These are phyloP conservation scores for Pilophorus perplexus DNA, from an alignment of 2,888 invertebrate species.

Conservation along the genomic window DNA sequence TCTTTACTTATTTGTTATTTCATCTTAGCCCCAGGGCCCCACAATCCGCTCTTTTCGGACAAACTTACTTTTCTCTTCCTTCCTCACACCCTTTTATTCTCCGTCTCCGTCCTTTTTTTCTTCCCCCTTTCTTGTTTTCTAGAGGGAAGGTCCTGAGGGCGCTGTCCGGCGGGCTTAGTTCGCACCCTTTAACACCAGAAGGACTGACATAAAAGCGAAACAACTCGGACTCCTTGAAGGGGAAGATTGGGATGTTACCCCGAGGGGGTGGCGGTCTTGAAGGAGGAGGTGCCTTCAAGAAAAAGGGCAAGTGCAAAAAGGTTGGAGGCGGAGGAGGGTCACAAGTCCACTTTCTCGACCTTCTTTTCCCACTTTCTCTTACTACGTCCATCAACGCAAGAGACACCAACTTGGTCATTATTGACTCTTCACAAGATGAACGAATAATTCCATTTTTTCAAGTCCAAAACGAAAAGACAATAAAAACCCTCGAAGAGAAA, in stretches of 20 bases:
- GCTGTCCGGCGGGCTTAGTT: constrained; percentile 31
- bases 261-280: constrained; percentile 10
- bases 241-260: constrained; percentile 37
- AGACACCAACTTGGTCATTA: constrained; percentile 29
- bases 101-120: neutral
- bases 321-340: neutral
- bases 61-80: constrained; percentile 24
- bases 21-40: constrained; percentile 44
- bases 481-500: no score
- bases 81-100: neutral
- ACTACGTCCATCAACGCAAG: constrained; percentile 25
- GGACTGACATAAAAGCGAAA: constrained; percentile 39
- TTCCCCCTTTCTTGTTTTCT: neutral
- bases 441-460: no score
- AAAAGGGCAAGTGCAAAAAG: no score
- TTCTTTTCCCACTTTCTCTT: constrained; percentile 15
- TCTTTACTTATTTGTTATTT: constrained; percentile 47
- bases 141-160: constrained; percentile 13
- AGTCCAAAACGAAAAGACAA: no score
- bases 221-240: constrained; percentile 37
- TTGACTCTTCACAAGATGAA: no score
- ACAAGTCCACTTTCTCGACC: constrained; percentile 12
- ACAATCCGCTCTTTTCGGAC: constrained; percentile 40
- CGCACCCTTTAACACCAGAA: constrained; percentile 37
- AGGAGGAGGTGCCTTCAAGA: neutral